Evolutionary conservation across 2,113 vertebrate genomes (phyloP), one percentile per base, ranked within the genome.

Genomic region (Raja brachyura): DNA sequence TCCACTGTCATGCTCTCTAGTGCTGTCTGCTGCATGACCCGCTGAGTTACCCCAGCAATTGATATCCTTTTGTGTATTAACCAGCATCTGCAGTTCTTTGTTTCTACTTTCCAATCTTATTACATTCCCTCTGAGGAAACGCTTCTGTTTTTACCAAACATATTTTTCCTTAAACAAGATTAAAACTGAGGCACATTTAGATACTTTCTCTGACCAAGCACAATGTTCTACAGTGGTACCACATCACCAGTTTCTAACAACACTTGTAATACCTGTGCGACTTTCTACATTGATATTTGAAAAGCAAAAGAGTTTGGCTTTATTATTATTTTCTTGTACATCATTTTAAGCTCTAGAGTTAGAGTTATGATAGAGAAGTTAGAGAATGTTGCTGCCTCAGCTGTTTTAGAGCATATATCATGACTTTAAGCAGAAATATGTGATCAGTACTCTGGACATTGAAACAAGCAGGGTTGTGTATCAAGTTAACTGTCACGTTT

Each of bases 61-160:
- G 39, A 48, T 48, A 48, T 48, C 39, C 39, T 48, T 48, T 48
- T 48, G 39, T 48, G 39, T 48, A 3, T 48, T 48, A 48, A 48
- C 39, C 39, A 48, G 3, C 39, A 3, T 48, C 39, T 48, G 39
- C 39, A 48, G 39, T 48, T 48, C 3, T 48, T 48, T 48, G 39
- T 48, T 48, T 48, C 39, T 48, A 48, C 39, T 48, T 48, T 3
- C 39, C 39, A 48, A 48, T 48, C 39, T 48, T 48, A 68, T 73
- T 92, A 73, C 83, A 88, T 88, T 88, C 83, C 61, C 83, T 88
- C n/a, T 14, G 83, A 88, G 83, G 83, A 88, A 88, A 86, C 0
- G 63, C n/a, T 83, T 83, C 22, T 56, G 78, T 83, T 83, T 83
- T 88, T 31, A 63, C 39, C 14, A n/a, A 61, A 31, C 59, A 18